Percentiles rank a stretch among this genome's conserved stretches.
Conservation (phyloP, 2,113 vertebrate species). For the Fregetta grallaria region DNA sequence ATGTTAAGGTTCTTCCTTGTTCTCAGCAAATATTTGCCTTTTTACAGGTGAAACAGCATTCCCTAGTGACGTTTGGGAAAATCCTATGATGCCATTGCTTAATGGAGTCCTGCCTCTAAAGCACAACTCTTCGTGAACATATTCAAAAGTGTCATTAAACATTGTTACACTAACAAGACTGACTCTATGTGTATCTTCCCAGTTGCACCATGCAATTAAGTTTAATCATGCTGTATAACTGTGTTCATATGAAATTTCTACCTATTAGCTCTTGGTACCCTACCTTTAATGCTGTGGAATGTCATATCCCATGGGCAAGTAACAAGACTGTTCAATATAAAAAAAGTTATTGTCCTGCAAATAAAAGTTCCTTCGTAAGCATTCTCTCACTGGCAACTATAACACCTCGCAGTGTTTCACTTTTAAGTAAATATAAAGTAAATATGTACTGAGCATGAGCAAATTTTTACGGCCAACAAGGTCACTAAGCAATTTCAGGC, state of each 20-base stretch:
- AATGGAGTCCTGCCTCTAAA: not conserved
- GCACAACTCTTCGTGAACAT: not conserved
- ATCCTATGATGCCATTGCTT: fast-evolving
- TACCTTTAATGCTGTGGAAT: not conserved
- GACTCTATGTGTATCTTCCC: not conserved
- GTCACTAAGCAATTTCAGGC: not conserved
- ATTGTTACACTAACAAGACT: not conserved
- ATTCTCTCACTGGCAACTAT: not conserved
- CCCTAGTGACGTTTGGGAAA: not conserved
- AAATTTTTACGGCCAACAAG: not conserved
- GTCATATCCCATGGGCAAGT: not conserved
- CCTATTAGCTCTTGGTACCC: not conserved
- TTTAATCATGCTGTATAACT: not conserved
- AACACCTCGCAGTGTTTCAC: not conserved
- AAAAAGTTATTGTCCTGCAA: not conserved
- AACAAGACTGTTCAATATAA: not conserved
- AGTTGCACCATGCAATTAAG: not conserved
- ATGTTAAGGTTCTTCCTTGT: not conserved
- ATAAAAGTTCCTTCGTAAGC: not conserved
- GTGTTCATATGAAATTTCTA: not conserved
- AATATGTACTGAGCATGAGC: not conserved
- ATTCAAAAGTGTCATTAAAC: not conserved
- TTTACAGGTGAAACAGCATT: not conserved
- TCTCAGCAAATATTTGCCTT: not conserved
- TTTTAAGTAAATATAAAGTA: not conserved